These are phyloP conservation scores for Mus spretus DNA, from an alignment of 2,797 vertebrate species.

Conservation along the genomic window DNA sequence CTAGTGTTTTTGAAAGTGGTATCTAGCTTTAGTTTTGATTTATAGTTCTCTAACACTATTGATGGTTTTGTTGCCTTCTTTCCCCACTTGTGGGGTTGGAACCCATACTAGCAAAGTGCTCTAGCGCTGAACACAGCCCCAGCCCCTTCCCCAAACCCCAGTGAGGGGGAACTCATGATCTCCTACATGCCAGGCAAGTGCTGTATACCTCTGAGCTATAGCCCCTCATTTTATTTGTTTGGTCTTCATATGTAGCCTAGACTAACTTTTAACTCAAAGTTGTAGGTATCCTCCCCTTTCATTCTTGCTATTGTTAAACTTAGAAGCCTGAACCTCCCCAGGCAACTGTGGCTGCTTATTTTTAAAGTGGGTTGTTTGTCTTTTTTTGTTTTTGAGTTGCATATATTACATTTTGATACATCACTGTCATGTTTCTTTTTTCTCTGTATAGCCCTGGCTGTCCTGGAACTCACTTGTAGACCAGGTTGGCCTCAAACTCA, in stretches of 20 bases:
- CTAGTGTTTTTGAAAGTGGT: conserved; percentile 14
- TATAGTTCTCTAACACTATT: conserved; percentile 26
- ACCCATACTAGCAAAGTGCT: background rate
- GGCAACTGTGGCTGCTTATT: background rate
- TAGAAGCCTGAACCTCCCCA: background rate
- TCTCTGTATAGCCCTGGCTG: too few species aligned
- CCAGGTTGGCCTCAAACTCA: too few species aligned
- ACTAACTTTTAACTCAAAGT: background rate
- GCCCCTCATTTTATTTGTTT: background rate
- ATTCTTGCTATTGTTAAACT: background rate
- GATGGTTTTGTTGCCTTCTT: background rate
- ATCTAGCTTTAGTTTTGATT: conserved; percentile 34
- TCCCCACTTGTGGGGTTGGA: background rate
- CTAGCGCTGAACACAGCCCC: background rate
- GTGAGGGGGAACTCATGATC: background rate
- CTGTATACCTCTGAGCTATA: background rate
- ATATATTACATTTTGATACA: conserved; percentile 57
- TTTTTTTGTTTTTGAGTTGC: conserved; percentile 41
- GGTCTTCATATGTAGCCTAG: background rate
- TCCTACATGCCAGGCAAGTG: background rate
- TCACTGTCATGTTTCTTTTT: conserved; percentile 4
- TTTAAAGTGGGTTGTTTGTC: conserved; percentile 27
- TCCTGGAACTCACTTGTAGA: too few species aligned
- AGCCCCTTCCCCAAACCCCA: background rate
- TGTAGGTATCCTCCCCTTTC: background rate